phyloP scores from a whole-genome alignment of 2,113 vertebrate species.

The Paratilapia polleni region DNA sequence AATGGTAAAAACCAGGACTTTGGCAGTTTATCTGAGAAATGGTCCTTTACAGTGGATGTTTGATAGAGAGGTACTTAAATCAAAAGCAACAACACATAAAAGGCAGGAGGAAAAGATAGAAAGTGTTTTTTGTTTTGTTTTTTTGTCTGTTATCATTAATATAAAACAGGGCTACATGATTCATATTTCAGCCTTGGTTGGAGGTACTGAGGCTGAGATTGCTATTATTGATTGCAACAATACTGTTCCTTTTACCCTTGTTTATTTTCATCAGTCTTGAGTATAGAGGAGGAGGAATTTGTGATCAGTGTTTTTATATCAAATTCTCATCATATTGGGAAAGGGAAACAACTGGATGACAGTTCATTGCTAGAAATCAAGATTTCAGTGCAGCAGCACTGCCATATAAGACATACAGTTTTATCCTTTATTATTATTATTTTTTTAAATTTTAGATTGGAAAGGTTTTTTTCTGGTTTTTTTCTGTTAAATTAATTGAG shows the following conservation, averaged over 20 bases:
- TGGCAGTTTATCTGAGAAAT: not conserved
- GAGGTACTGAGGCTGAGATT: not conserved
- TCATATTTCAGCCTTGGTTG: not conserved
- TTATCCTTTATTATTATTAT: not conserved
- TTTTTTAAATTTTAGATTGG: accelerated
- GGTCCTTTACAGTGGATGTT: not conserved
- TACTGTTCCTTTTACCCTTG: constrained; percentile 7
- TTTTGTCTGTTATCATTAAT: not conserved
- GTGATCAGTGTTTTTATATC: not conserved
- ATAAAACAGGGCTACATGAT: not conserved
- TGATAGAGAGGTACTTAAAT: not conserved
- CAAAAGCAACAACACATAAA: not conserved
- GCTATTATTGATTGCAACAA: constrained; percentile 15
- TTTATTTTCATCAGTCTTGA: not conserved
- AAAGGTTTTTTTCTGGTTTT: not conserved
- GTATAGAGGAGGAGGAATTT: not conserved
- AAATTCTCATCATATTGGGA: not conserved
- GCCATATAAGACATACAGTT: not conserved
- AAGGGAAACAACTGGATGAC: not conserved
- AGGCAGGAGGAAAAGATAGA: not conserved
- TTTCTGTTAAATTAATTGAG: not conserved
- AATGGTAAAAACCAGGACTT: not conserved
- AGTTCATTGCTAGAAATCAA: not conserved
- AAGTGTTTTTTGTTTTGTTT: not conserved
- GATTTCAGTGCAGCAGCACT: not conserved